Evolutionary conservation across 2,797 vertebrate species (phyloP).

Genomic region (Pseudochromis fuscus): DNA sequence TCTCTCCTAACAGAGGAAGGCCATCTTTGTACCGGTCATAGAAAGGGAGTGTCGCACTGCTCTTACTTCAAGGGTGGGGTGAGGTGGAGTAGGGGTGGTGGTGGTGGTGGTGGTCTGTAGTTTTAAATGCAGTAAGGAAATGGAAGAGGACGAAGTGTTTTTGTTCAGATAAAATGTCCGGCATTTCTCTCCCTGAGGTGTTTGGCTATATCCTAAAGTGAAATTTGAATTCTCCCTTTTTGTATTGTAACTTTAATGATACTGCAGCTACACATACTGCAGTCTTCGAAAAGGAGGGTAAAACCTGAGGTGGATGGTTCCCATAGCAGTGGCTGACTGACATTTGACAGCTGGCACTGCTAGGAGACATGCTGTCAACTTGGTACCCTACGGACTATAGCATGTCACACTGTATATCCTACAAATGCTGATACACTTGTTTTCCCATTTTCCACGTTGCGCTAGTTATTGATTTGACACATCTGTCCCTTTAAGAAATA

Average conservation of each 20-base stretch:
- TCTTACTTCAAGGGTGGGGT: conserved; percentile 46
- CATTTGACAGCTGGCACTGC: not conserved
- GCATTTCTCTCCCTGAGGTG: conserved; percentile 42
- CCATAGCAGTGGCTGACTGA: not conserved
- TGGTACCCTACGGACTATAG: not conserved
- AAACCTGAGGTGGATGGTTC: not conserved
- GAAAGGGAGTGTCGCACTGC: conserved; percentile 36
- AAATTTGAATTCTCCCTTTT: not conserved
- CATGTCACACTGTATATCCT: not conserved
- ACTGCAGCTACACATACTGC: not conserved
- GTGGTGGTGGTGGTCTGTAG: not conserved
- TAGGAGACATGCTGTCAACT: not conserved
- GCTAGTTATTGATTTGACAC: not conserved
- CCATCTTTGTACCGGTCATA: conserved; percentile 63
- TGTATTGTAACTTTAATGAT: not conserved
- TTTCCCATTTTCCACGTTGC: not conserved
- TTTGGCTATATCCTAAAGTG: not conserved
- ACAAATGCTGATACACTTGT: not conserved
- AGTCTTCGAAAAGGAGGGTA: not conserved
- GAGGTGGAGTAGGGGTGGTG: not conserved
- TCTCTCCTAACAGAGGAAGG: conserved; percentile 79
- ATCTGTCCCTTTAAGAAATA: not conserved
- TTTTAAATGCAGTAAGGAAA: conserved; percentile 16
- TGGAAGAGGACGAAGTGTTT: conserved; percentile 10
- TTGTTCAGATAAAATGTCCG: conserved; percentile 28